Percentiles rank a stretch among this genome's conserved stretches.
Conservation (phyloP, 2,797 vertebrate species). For the Vespertilio murinus region DNA sequence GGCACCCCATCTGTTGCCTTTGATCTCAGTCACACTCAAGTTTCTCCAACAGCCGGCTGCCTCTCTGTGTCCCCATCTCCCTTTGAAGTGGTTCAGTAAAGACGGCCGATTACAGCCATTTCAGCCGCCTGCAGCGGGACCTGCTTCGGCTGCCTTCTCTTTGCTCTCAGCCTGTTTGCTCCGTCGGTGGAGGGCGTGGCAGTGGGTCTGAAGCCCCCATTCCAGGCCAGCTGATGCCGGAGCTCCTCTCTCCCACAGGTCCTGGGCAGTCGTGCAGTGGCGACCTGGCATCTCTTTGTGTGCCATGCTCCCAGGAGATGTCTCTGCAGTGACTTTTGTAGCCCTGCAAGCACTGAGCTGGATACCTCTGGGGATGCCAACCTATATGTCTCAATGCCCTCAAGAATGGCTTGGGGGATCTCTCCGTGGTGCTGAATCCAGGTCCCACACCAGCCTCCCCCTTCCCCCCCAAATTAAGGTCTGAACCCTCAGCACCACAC, state of each 20-base stretch:
- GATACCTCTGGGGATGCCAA: neutral
- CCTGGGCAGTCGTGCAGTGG: neutral
- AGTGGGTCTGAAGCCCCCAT: neutral
- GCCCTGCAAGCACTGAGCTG: neutral
- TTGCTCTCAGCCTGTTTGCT: neutral
- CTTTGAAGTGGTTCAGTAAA: conserved; percentile 78
- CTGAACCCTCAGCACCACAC: neutral
- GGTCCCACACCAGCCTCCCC: no score
- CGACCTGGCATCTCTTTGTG: neutral
- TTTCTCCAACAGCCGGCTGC: conserved; percentile 46
- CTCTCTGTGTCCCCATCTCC: neutral
- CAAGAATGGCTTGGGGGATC: neutral
- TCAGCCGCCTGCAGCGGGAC: neutral
- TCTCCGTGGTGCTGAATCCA: neutral
- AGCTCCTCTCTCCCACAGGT: neutral
- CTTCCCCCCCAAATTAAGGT: neutral
- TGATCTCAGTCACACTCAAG: conserved; percentile 74
- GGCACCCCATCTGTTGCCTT: conserved; percentile 49
- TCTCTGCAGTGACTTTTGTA: neutral
- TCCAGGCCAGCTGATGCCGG: neutral
- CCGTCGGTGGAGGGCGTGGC: neutral
- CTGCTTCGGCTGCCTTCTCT: conserved; percentile 14
- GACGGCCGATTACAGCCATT: conserved; percentile 64
- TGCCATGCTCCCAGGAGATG: neutral
- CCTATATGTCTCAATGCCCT: neutral